These are phyloP conservation scores for Pagrus major DNA, from an alignment of 2,113 vertebrate genomes.

Conservation along the genomic window DNA sequence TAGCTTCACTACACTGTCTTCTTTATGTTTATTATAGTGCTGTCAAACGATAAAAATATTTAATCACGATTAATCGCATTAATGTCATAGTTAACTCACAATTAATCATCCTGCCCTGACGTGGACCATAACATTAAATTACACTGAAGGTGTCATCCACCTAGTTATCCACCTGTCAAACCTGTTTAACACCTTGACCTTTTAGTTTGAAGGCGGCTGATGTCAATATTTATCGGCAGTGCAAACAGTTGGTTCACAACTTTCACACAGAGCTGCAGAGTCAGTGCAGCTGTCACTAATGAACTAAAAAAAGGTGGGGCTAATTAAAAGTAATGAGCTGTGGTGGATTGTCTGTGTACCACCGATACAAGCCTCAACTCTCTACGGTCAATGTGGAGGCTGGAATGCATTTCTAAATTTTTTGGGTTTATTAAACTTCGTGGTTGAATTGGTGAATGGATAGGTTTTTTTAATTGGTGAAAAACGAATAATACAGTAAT, in stretches of 20 bases:
- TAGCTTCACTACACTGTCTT: too few relatives aligned
- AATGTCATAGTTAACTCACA: too few relatives aligned
- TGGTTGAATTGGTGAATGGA: not conserved
- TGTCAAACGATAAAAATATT: too few relatives aligned
- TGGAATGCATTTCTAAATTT: not conserved
- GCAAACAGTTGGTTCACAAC: constrained; percentile 2
- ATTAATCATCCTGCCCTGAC: too few relatives aligned
- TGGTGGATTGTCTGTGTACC: constrained; percentile 4
- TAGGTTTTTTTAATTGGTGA: not conserved
- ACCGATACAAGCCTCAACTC: not conserved
- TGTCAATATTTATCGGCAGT: not conserved
- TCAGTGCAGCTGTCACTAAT: constrained; percentile 37
- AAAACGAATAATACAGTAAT: not conserved
- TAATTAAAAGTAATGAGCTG: constrained; percentile 49
- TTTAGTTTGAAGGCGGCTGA: not conserved
- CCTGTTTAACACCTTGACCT: not conserved
- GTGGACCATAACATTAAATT: not conserved
- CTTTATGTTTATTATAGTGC: too few relatives aligned
- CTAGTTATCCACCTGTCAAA: not conserved
- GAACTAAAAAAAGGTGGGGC: constrained; percentile 10
- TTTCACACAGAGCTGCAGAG: constrained; percentile 16
- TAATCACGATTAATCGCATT: too few relatives aligned
- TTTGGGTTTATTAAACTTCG: not conserved
- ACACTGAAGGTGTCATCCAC: not conserved
- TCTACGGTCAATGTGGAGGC: not conserved